A percentile compares a stretch with the other conserved stretches of the same genome.
Conservation (phyloP, 2,888 invertebrate genomes). For the Dimorphilus gyrociliatus region DNA sequence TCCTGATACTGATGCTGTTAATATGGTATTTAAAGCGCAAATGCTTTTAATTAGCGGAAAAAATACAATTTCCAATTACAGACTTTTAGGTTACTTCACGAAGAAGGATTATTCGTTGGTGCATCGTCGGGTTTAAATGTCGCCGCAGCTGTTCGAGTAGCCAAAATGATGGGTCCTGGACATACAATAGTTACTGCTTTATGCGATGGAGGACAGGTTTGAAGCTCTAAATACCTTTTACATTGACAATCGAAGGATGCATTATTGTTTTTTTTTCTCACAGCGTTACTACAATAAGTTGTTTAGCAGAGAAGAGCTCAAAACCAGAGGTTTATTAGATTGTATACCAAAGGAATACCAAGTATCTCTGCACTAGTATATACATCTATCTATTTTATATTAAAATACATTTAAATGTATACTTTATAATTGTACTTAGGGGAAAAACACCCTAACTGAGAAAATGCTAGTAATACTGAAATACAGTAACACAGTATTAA, state of each 20-base stretch:
- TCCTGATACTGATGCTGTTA: conserved; percentile 27
- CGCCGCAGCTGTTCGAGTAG: conserved; percentile 28
- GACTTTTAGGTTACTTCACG: conserved; percentile 31
- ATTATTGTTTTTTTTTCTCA: conserved; percentile 8
- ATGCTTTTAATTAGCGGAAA: too few relatives aligned
- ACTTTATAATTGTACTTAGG: too few relatives aligned
- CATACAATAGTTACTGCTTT: conserved; percentile 34
- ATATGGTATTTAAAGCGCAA: conserved; percentile 17
- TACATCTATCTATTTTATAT: too few relatives aligned
- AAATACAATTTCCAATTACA: conserved; percentile 9
- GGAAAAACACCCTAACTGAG: too few relatives aligned
- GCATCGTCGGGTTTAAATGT: conserved; percentile 36
- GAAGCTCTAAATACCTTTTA: neutral
- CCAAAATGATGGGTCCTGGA: conserved; percentile 31
- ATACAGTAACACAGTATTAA: too few relatives aligned
- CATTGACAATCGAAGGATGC: neutral
- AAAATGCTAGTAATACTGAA: too few relatives aligned
- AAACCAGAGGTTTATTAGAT: conserved; percentile 24
- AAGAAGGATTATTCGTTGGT: conserved; percentile 37
- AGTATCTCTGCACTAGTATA: too few relatives aligned
- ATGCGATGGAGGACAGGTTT: conserved; percentile 35
- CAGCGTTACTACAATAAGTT: conserved; percentile 30
- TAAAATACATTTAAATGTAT: too few relatives aligned
- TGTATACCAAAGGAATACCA: too few relatives aligned
- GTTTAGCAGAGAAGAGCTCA: conserved; percentile 22